Conservation (phyloP, 2,113 vertebrate genomes). For the Strigops habroptila region DNA sequence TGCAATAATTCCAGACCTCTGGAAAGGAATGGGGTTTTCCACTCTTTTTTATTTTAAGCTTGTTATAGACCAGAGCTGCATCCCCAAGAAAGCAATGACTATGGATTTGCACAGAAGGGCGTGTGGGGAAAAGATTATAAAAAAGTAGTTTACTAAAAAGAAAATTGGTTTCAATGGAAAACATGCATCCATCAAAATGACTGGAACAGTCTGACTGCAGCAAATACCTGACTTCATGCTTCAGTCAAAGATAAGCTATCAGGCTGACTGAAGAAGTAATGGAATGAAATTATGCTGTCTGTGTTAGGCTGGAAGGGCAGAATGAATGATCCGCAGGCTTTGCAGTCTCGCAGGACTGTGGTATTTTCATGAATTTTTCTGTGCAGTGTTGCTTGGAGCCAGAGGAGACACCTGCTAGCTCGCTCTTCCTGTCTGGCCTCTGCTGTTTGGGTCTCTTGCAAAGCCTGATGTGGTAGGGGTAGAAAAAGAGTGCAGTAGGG, state of each 20-base stretch:
- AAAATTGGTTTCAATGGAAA: constrained; percentile 4
- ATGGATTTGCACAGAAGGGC: background rate
- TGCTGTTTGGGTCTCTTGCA: background rate
- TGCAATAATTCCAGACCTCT: background rate
- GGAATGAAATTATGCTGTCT: constrained; percentile 32
- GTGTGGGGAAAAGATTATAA: background rate
- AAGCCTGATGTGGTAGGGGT: background rate
- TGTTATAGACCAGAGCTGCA: background rate
- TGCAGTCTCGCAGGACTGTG: background rate
- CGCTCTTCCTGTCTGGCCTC: background rate
- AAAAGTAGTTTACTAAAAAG: background rate
- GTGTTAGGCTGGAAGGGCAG: background rate
- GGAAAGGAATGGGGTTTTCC: background rate
- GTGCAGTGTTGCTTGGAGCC: background rate
- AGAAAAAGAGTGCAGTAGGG: background rate
- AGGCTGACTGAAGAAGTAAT: constrained; percentile 26
- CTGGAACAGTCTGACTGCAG: background rate
- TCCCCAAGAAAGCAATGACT: background rate
- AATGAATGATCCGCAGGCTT: constrained; percentile 2
- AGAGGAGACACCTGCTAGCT: background rate
- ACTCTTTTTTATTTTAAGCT: background rate
- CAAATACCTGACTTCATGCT: constrained; percentile 18
- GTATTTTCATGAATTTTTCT: constrained; percentile 28
- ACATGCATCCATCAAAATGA: background rate
- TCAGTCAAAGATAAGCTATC: constrained; percentile 18